Evolutionary conservation across 2,888 invertebrate species (phyloP), one percentile per base, ranked within the genome.

Genomic region (Rhyacophila evoluta): DNA sequence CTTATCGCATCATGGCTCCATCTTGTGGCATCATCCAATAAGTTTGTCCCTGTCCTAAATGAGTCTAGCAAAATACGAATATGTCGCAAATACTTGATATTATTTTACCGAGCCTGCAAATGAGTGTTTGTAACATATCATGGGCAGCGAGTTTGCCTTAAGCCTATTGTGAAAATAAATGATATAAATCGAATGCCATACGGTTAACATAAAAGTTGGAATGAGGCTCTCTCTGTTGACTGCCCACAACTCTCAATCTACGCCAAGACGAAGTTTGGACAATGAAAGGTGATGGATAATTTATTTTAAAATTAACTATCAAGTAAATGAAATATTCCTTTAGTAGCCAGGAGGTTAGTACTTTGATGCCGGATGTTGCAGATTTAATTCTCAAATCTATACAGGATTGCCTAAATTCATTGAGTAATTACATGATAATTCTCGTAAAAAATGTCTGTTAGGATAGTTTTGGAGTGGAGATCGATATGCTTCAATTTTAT

Each of bases 111-210:
- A 12, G 39, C 39, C 39, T 39, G 55, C 19, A 55, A 55, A 55
- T 55, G 55, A 25, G 25, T 15, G 12, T 25, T 15, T 12, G 1
- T 55, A 19, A 55, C 19, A 19, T 25, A 19, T 12, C 19, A 55
- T 19, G 55, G 55, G 55, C 8, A 55, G 55, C 6, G 19, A 10
- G 55, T 25, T 25, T 25, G 55, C 12, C 19, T 5, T 55, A 2
- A 19, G 19, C 55, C 55, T 55, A 55, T 55, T 55, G 55, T 55
- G 55, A 55, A 55, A 55, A 55, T 25, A 55, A 55, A 10, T 15
- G 55, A 55, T 55, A 55, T 55, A 55, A 55, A 55, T 25, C 19
- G 55, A 55, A 55, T 12, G 55, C 55, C 19, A 19, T 55, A 55
- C 55, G 55, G 55, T 8, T 25, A 55, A 55, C 55, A 8, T 19